Conservation (phyloP, 2,113 vertebrate genomes). For the Corydoras sp. region DNA sequence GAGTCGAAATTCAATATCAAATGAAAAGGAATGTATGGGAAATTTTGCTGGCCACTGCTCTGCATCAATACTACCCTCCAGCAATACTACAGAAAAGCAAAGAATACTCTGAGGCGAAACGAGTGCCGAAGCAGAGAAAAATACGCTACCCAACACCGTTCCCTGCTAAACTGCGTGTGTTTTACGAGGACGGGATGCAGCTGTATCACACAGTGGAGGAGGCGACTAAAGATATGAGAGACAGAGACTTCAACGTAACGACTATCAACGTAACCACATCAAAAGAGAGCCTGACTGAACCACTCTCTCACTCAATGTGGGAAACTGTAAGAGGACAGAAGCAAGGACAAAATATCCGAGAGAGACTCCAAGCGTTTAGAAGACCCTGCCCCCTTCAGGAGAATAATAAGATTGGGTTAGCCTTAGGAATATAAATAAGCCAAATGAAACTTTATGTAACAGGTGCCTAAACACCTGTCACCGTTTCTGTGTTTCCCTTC, state of each 20-base stretch:
- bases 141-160: background rate
- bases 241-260: constrained; percentile 7
- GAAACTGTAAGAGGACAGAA: background rate
- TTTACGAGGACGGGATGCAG: background rate
- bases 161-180: background rate
- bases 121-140: background rate
- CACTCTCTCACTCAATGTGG: constrained; percentile 8
- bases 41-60: no score
- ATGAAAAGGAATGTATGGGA: no score
- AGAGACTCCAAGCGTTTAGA: background rate
- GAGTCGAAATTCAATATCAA: no score
- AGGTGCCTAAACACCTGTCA: no score
- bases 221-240: constrained; percentile 19
- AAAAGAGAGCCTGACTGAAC: background rate
- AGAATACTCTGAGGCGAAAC: background rate
- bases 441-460: background rate
- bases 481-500: no score
- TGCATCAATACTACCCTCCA: background rate
- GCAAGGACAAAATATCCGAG: no score
- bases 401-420: background rate
- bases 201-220: constrained; percentile 10
- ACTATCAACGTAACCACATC: background rate
- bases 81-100: background rate
- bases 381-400: background rate
- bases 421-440: background rate